phyloP scores from a whole-genome alignment of 2,113 vertebrate genomes.

The Chelonoidis abingdonii region DNA sequence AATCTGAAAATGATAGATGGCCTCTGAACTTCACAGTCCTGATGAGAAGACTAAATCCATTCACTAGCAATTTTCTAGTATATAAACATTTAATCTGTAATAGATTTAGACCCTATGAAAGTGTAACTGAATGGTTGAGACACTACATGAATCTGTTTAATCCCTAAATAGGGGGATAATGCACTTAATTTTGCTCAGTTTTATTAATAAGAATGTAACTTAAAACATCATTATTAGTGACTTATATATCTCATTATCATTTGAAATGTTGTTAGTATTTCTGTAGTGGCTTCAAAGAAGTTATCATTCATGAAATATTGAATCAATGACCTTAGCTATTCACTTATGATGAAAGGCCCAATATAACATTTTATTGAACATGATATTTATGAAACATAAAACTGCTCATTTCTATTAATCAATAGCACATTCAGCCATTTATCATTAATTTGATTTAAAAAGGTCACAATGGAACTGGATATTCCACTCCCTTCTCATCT shows the following conservation, averaged over 20 bases:
- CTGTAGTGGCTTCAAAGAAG: conserved; percentile 37
- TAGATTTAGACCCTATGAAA: background rate
- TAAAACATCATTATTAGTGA: conserved; percentile 40
- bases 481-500: conserved; percentile 17
- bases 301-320: conserved; percentile 70
- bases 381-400: conserved; percentile 79
- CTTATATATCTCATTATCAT: conserved; percentile 30
- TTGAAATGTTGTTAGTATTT: conserved; percentile 55
- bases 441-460: conserved; percentile 75
- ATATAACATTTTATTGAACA: conserved; percentile 75
- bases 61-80: background rate
- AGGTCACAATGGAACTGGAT: conserved; percentile 19
- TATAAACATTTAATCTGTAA: background rate
- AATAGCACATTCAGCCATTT: conserved; percentile 77
- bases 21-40: background rate
- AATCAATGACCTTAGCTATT: conserved; percentile 69
- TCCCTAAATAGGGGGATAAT: background rate
- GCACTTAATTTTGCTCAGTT: conserved; percentile 13
- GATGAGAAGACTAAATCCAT: background rate
- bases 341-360: conserved; percentile 72
- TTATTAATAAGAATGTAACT: conserved; percentile 47
- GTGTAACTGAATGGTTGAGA: background rate
- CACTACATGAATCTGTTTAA: background rate
- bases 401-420: conserved; percentile 77
- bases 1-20: background rate